phyloP scores from a whole-genome alignment of 2,797 vertebrate species.

The Tapirus indicus region DNA sequence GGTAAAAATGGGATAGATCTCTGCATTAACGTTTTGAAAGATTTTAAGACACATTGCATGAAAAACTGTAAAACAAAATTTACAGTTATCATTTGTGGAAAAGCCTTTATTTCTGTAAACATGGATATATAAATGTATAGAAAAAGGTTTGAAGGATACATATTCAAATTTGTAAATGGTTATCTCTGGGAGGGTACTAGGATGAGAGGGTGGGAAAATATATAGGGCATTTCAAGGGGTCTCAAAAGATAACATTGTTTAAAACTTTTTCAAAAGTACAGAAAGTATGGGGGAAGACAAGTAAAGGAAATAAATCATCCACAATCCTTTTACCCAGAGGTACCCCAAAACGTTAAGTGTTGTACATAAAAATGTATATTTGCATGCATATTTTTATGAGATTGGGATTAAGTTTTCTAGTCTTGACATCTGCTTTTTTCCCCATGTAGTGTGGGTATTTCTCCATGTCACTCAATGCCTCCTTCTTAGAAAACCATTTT shows the following conservation, averaged over 20 bases:
- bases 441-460: background rate
- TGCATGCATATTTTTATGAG: background rate
- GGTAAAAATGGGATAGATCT: background rate
- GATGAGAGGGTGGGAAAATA: background rate
- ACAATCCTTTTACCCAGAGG: background rate
- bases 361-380: background rate
- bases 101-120: background rate
- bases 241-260: conserved; percentile 23
- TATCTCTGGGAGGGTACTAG: background rate
- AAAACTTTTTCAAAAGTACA: background rate
- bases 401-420: background rate
- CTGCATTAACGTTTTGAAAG: background rate
- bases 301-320: background rate
- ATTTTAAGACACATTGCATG: background rate
- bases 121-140: background rate
- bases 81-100: background rate
- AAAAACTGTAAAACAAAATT: background rate
- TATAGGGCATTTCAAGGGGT: background rate
- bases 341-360: background rate
- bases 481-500: background rate
- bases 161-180: conserved; percentile 1
- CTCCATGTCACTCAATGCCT: background rate
- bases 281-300: background rate
- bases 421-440: background rate
- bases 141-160: background rate